These are phyloP conservation scores for Malacosoma neustria DNA, from an alignment of 2,888 invertebrate genomes.

Conservation along the genomic window DNA sequence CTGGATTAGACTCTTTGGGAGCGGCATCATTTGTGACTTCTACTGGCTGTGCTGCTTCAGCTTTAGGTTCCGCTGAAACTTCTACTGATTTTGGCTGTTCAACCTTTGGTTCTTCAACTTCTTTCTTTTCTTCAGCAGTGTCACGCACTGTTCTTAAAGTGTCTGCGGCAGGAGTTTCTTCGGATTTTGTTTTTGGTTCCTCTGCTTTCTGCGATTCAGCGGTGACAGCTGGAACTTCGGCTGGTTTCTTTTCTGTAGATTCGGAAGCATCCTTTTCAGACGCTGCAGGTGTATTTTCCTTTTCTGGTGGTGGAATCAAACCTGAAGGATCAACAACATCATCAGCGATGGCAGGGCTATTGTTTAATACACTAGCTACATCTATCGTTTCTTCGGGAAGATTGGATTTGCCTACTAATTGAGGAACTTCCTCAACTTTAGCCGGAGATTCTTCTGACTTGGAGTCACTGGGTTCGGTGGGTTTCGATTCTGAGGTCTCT, in stretches of 20 bases:
- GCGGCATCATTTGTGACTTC: constrained; percentile 2
- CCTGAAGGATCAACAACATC: constrained; percentile 39
- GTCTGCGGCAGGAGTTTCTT: constrained; percentile 23
- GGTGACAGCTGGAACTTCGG: constrained; percentile 14
- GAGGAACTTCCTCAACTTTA: constrained; percentile 37
- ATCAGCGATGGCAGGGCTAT: constrained; percentile 45
- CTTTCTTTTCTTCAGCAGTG: constrained; percentile 26
- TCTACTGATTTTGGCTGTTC: too few relatives aligned
- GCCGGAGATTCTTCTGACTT: constrained; percentile 28
- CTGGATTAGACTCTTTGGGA: constrained; percentile 6
- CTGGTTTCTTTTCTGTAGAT: constrained; percentile 33
- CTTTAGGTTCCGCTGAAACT: constrained; percentile 7
- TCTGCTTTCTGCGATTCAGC: constrained; percentile 16
- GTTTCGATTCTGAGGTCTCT: constrained; percentile 24
- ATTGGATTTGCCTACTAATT: constrained; percentile 33
- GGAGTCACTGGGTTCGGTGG: constrained; percentile 27
- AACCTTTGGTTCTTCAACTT: neutral
- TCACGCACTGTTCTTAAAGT: constrained; percentile 49
- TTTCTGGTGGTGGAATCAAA: constrained; percentile 37
- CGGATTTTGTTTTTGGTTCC: constrained; percentile 9
- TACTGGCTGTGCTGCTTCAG: constrained; percentile 18
- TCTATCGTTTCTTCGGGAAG: constrained; percentile 36
- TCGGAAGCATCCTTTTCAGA: constrained; percentile 46
- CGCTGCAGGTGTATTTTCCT: constrained; percentile 43
- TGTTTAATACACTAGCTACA: constrained; percentile 41